Percentiles rank a stretch among this genome's conserved stretches.
phyloP scores from a whole-genome alignment of 2,888 invertebrate genomes.

The Orthonevra nobilis region DNA sequence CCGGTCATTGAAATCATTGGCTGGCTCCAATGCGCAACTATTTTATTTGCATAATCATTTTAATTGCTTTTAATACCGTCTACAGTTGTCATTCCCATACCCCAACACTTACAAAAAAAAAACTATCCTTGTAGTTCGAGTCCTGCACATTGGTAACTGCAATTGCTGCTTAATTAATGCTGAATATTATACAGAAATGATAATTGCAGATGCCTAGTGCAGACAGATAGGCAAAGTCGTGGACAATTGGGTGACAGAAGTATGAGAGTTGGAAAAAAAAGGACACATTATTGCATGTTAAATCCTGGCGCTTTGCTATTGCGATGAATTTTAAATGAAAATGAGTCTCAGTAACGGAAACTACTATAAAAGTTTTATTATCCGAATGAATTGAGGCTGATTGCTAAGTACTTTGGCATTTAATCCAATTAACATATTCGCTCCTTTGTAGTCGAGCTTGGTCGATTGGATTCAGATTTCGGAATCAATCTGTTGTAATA shows the following conservation, averaged over 20 bases:
- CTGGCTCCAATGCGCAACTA: background rate
- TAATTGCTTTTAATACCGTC: constrained; percentile 28
- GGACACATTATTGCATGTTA: background rate
- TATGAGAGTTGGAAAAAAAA: background rate
- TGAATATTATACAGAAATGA: constrained; percentile 22
- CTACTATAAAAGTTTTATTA: background rate
- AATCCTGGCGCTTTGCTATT: background rate
- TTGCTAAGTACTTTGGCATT: constrained; percentile 4
- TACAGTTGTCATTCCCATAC: constrained; percentile 4
- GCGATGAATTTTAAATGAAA: constrained; percentile 18
- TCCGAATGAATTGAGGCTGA: constrained; percentile 3
- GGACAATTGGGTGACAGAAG: constrained; percentile 12
- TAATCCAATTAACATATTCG: constrained; percentile 14
- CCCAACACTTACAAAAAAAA: background rate
- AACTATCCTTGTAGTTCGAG: constrained; percentile 1
- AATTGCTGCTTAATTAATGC: constrained; percentile 25
- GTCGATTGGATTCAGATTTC: too few species aligned
- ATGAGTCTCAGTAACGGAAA: background rate
- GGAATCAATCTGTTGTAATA: too few species aligned
- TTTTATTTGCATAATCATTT: constrained; percentile 32
- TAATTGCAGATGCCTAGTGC: constrained; percentile 18
- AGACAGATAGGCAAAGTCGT: background rate
- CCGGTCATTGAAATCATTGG: constrained; percentile 1
- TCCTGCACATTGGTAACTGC: background rate
- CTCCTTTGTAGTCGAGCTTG: too few species aligned